A percentile compares a stretch with the other conserved stretches of the same genome.
Conservation (phyloP, 2,888 invertebrate species). For the Maniola hyperantus region DNA sequence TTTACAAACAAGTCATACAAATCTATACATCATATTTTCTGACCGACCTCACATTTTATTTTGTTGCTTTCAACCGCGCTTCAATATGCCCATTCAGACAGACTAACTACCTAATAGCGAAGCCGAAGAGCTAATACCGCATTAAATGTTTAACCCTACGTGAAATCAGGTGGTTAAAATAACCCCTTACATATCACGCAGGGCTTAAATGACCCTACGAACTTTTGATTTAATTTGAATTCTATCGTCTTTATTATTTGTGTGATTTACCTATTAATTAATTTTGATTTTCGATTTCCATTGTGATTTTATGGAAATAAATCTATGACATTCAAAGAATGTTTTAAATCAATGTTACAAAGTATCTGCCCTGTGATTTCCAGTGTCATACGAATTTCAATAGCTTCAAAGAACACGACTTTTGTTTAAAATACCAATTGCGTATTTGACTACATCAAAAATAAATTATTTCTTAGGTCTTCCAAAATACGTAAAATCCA, state of each 20-base stretch:
- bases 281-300: too few relatives aligned
- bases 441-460: too few relatives aligned
- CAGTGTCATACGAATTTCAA: too few relatives aligned
- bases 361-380: too few relatives aligned
- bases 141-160: slow-evolving; percentile 26
- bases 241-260: neutral
- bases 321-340: too few relatives aligned
- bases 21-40: neutral
- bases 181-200: neutral
- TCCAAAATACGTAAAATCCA: too few relatives aligned
- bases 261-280: too few relatives aligned
- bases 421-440: too few relatives aligned
- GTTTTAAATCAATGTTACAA: too few relatives aligned
- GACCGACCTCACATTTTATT: slow-evolving; percentile 10
- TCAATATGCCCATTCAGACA: slow-evolving; percentile 19
- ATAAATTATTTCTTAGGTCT: too few relatives aligned
- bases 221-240: neutral
- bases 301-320: too few relatives aligned
- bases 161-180: slow-evolving; percentile 8
- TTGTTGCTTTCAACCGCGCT: slow-evolving; percentile 14
- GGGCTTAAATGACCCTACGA: neutral
- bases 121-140: slow-evolving; percentile 22
- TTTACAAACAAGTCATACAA: slow-evolving; percentile 4
- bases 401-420: too few relatives aligned
- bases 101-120: slow-evolving; percentile 11